Conservation (phyloP, 2,888 invertebrate species). For the Druceiella hillmani region DNA sequence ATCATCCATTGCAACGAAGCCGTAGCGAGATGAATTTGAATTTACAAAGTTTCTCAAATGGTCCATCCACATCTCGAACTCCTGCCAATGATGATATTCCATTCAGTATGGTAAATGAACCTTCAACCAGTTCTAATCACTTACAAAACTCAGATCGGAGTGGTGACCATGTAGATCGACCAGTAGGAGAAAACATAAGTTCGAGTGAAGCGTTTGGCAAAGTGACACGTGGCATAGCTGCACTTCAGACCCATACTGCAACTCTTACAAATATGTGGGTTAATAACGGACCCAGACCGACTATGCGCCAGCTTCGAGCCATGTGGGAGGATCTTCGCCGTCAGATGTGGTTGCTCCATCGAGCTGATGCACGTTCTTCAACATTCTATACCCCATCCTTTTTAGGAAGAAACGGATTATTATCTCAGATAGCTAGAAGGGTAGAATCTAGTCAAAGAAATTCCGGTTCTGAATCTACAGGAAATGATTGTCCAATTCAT, state of each 20-base stretch:
- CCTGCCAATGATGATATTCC: too few species aligned
- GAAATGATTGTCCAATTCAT: neutral
- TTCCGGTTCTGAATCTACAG: neutral
- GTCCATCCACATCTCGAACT: too few species aligned
- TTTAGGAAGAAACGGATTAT: slow-evolving; percentile 42
- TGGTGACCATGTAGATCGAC: too few species aligned
- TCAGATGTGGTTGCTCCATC: slow-evolving; percentile 50
- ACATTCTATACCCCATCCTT: slow-evolving; percentile 41
- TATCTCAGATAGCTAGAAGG: slow-evolving; percentile 37
- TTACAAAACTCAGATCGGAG: too few species aligned
- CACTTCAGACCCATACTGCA: slow-evolving; percentile 38
- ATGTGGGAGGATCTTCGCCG: slow-evolving; percentile 61
- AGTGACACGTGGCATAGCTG: slow-evolving; percentile 37
- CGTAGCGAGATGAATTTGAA: too few species aligned
- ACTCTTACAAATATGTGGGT: slow-evolving; percentile 41
- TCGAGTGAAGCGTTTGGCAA: slow-evolving; percentile 36
- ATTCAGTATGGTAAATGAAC: too few species aligned
- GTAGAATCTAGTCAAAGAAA: neutral
- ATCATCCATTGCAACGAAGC: too few species aligned
- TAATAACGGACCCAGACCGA: slow-evolving; percentile 34
- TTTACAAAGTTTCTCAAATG: too few species aligned
- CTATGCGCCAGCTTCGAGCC: slow-evolving; percentile 53
- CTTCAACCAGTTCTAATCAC: too few species aligned
- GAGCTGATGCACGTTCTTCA: slow-evolving; percentile 40
- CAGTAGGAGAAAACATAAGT: too few species aligned